Base-by-base conservation (phyloP, 2,113 vertebrate species). In the Sebastes fasciatus region DNA sequence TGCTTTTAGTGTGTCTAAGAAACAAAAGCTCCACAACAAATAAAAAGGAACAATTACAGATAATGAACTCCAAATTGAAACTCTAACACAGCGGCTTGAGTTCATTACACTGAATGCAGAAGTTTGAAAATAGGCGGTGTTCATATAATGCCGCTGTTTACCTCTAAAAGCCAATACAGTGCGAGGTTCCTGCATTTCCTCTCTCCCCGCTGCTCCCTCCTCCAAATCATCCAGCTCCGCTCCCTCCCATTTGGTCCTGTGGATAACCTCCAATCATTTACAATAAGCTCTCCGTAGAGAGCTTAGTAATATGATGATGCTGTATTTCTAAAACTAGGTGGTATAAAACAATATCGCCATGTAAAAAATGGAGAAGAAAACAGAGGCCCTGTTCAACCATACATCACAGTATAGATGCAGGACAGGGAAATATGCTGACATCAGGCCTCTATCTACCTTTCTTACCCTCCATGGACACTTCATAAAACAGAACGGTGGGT, bases 401-500 rank as follows among this genome's bases (percentile, higher is more conserved):
- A 94, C 89, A 94, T 94, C 92, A 94, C 84, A 51, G 80, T 85
- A 65, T 88, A 87, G 90, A 94, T 88, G 91, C 88, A 76, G 86
- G 89, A 89, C 87, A 84, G 77, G 89, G 77, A 87, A 92, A 95
- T 92, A 86, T 89, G 94, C 95, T 95, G 94, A 95, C 90, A 86
- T 80, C 80, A 86, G 87, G 91, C 89, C 88, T 92, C 92, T 86
- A 84, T 90, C 88, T 88, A 87, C 85, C 88, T 89, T 93, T 88
- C 87, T 87, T 92, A 91, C 91, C 90, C 95, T 94, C 94, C 72
- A 74, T 69, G 88, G 94, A 91, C 92, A 90, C 93, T 94, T 95
- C 92, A 95, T 95, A 95, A 95, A 95, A 94, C 91, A 93, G 68
- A 94, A 92, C 74, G 73, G 80, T 70, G 87, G 87, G 89, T 94